A percentile compares a stretch with the other conserved stretches of the same genome.
phyloP scores from a whole-genome alignment of 2,113 vertebrate species.

The Colinus virginianus region DNA sequence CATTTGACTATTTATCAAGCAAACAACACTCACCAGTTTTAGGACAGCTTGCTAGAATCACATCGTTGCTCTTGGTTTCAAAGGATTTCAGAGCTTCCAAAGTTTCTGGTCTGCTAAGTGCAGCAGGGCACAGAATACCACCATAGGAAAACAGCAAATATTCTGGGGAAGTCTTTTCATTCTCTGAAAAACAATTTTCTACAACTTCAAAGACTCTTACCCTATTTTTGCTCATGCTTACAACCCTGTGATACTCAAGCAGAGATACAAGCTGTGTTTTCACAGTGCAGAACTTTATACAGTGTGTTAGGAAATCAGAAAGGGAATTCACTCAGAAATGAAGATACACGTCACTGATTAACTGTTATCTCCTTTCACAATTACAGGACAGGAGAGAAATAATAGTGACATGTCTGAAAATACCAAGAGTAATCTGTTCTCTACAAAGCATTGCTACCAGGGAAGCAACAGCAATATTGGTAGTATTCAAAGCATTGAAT shows the following conservation, averaged over 20 bases:
- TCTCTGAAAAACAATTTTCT: neutral
- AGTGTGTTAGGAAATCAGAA: rapidly evolving
- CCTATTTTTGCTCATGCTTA: constrained; percentile 15
- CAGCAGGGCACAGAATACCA: neutral
- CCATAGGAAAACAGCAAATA: neutral
- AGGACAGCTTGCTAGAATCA: constrained; percentile 80
- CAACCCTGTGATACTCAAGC: neutral
- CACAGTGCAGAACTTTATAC: neutral
- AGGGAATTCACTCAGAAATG: neutral
- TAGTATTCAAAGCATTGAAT: neutral
- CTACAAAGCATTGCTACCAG: neutral
- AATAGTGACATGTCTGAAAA: neutral
- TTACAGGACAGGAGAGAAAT: neutral
- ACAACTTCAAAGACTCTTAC: neutral
- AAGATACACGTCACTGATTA: constrained; percentile 8
- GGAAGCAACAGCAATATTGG: neutral
- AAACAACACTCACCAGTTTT: constrained; percentile 77
- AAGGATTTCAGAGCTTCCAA: constrained; percentile 54
- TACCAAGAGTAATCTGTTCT: neutral
- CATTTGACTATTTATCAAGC: neutral
- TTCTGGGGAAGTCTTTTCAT: neutral
- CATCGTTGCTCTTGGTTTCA: neutral
- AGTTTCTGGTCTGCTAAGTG: neutral
- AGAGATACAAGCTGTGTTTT: constrained; percentile 7
- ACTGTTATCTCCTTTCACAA: neutral